phyloP scores from a whole-genome alignment of 2,113 vertebrate species.

The Rhinoderma darwinii region DNA sequence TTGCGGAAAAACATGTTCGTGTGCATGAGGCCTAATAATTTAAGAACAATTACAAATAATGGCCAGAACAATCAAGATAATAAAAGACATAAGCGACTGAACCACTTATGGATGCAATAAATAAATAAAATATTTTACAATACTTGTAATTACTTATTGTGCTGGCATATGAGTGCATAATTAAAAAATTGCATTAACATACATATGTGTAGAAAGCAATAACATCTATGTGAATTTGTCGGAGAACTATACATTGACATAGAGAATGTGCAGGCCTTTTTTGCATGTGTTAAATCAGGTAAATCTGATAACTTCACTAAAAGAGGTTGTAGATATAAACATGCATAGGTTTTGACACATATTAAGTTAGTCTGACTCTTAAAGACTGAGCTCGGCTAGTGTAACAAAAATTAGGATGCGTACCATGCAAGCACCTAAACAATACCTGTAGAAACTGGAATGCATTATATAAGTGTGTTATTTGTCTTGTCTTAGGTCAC shows the following conservation, averaged over 20 bases:
- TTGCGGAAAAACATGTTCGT: too few relatives aligned
- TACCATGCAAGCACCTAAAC: conserved; percentile 67
- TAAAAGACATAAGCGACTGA: conserved; percentile 10
- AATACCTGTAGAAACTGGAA: conserved; percentile 50
- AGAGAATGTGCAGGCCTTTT: conserved; percentile 19
- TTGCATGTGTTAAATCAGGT: conserved; percentile 38
- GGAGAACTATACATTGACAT: conserved; percentile 8
- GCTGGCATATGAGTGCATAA: conserved; percentile 21
- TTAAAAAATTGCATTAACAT: conserved; percentile 37
- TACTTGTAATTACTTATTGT: conserved; percentile 22
- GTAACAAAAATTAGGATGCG: conserved; percentile 65
- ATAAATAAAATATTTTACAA: conserved; percentile 41
- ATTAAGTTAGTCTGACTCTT: neutral
- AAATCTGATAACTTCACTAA: conserved; percentile 5
- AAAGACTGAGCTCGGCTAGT: conserved; percentile 62
- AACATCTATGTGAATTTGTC: neutral
- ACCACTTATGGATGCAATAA: conserved; percentile 9
- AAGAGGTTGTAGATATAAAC: conserved; percentile 30
- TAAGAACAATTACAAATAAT: conserved; percentile 5
- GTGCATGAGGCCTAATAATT: too few relatives aligned
- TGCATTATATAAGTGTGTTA: conserved; percentile 27
- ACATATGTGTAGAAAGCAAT: conserved; percentile 36
- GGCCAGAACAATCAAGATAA: neutral
- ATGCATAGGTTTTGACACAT: conserved; percentile 45
- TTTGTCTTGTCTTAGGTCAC: neutral